Base-by-base conservation (phyloP, 2,888 invertebrate genomes). In the Rhamphomyia laevipes region DNA sequence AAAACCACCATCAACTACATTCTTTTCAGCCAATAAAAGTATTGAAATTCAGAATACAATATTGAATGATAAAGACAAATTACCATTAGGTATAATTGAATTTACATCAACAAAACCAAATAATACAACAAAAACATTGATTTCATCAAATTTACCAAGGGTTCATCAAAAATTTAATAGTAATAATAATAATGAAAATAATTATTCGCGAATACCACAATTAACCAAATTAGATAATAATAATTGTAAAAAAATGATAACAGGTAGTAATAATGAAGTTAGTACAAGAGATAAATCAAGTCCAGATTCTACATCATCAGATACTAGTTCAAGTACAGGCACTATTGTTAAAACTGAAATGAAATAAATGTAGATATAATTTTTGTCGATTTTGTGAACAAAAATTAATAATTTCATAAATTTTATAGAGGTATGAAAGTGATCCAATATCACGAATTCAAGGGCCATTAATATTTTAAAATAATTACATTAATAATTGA, bases 301-400 rank as follows among this genome's bases (percentile, higher is more conserved):
- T 15, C 50, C 55, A 3, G 53, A 55, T 18, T 56, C 66, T 4
- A 61, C 65, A 12, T 63, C 57, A 27, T 51, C 52, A 37, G 55
- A 50, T 11, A 56, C 59, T 13, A 53, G 60, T 40, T 63, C 63
- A 4, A 70, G 70, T 33, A 68, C 68, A 3, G 68, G 63, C 49
- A 70, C 70, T 11, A 53, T 55, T 6, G 69, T 70, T 50, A 65
- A 67, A 58, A 69, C 69, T 33, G 68, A 69, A 52, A 53, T 69
- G 52, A 62, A 64, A 53, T 65, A 68, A 45, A 48, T 13, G 7
- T 35, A 35, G 12, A 33, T 13, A 6, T 11, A n/a, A n/a, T n/a
- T n/a, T n/a, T n/a, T n/a, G n/a, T n/a, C n/a, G n/a, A n/a, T n/a
- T n/a, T n/a, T n/a, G n/a, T n/a, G n/a, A n/a, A n/a, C n/a, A n/a